phyloP scores from a whole-genome alignment of 2,113 vertebrate species.

The Leucopsar rothschildi region DNA sequence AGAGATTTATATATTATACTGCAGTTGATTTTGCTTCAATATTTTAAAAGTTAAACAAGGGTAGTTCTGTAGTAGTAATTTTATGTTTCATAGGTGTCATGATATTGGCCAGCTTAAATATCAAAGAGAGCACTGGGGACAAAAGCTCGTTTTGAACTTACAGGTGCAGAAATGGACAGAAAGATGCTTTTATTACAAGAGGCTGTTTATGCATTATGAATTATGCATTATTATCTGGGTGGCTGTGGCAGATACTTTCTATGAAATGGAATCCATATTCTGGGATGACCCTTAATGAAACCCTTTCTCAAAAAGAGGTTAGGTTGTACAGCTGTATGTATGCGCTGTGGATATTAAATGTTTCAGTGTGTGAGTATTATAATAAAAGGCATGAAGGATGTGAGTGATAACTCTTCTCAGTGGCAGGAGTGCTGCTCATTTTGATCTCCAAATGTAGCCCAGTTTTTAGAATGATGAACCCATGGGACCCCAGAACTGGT shows the following conservation, averaged over 20 bases:
- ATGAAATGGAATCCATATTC: no score
- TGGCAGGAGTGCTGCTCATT: not conserved
- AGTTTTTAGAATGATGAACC: not conserved
- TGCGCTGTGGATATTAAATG: not conserved
- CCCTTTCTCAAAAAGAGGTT: no score
- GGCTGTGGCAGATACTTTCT: no score
- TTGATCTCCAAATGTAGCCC: not conserved
- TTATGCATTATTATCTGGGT: no score
- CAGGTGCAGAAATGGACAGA: not conserved
- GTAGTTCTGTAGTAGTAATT: not conserved
- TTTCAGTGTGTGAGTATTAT: not conserved
- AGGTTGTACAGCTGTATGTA: not conserved
- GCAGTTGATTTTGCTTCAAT: not conserved
- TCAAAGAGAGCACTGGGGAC: not conserved
- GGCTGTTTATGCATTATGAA: not conserved
- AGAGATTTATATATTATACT: not conserved
- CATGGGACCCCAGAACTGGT: rapidly evolving
- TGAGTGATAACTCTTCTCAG: not conserved
- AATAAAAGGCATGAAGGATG: not conserved
- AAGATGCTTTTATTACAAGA: not conserved
- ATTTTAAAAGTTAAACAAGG: not conserved
- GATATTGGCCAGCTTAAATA: not conserved
- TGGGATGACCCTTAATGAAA: no score
- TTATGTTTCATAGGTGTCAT: not conserved
- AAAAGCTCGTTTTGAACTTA: not conserved